Evolutionary conservation across 2,797 vertebrate genomes (phyloP), one percentile per base, ranked within the genome.

Genomic region (Clarias pachynema): DNA sequence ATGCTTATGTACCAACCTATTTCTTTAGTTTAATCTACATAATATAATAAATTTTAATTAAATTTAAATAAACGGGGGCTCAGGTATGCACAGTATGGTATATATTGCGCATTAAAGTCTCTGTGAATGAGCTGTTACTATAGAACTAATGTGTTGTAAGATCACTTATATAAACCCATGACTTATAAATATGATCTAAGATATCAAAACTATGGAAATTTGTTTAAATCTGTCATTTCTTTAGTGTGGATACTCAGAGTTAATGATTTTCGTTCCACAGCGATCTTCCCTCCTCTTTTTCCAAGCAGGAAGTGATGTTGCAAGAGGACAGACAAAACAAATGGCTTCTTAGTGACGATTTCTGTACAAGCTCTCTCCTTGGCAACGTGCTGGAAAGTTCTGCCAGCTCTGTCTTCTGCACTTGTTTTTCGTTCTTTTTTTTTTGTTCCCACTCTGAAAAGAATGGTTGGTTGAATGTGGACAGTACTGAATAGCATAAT

Each of bases 251-350:
- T 85, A 68, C 85, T 77, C 89, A 86, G 75, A 37, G 89, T 90
- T 90, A 91, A 93, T 92, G 90, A 92, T 93, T 89, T 77, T 87
- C 84, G 70, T 79, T 12, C 81, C 75, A 82, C 86, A 22, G 22
- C 65, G 31, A 7, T 79, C 85, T 83, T 79, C 84, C 69, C 69
- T 70, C 29, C 24, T 69, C 56, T 84, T 74, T 86, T 81, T 84
- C 86, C 86, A 90, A 94, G 90, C 92, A 94, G 93, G 92, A 94
- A 95, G 93, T 94, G 93, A 94, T 93, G 93, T 95, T 91, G 92
- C 85, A 79, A 79, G 57, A 82, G 85, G 92, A 93, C 92, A 93
- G 87, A 93, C 90, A 92, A 93, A 94, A 93, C 89, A 88, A 87
- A 87, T 24, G 84, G 89, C 89, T 90, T 92, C 90, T 91, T 89